phyloP scores from a whole-genome alignment of 92 coral and sea anemone species.

The Chrysogorgia sp. region DNA sequence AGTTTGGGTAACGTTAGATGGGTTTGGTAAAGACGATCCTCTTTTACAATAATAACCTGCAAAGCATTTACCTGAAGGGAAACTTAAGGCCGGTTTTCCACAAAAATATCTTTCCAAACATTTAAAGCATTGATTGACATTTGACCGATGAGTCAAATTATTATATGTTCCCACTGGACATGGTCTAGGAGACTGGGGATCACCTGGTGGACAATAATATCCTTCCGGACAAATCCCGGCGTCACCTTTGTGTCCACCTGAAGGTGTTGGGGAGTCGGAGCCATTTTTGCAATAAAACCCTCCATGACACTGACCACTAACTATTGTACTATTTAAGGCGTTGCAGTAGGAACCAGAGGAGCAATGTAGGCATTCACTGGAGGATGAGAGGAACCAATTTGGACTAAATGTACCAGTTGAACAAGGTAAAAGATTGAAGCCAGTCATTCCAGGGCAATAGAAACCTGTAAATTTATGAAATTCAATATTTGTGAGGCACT shows the following conservation, averaged over 20 bases:
- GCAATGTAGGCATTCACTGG: conserved; percentile 78
- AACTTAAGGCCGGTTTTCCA: conserved; percentile 76
- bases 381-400: conserved; percentile 66
- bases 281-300: conserved; percentile 97
- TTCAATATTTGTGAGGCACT: neutral
- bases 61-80: conserved; percentile 91
- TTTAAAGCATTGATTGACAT: conserved; percentile 62
- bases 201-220: conserved; percentile 78
- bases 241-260: conserved; percentile 88
- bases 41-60: conserved; percentile 85
- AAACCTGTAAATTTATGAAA: conserved; percentile 63
- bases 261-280: conserved; percentile 82
- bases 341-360: conserved; percentile 88
- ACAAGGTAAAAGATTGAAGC: conserved; percentile 84
- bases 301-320: conserved; percentile 79
- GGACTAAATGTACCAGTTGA: conserved; percentile 95
- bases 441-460: conserved; percentile 89
- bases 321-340: conserved; percentile 68
- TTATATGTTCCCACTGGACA: conserved; percentile 93
- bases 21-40: conserved; percentile 70
- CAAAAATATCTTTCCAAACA: conserved; percentile 92
- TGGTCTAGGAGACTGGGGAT: conserved; percentile 77
- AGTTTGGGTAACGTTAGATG: conserved; percentile 71
- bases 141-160: conserved; percentile 73
- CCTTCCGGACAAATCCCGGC: conserved; percentile 95